Evolutionary conservation across 2,797 vertebrate genomes (phyloP), one percentile per base, ranked within the genome.

Genomic region (Hippopotamyrus pictus): DNA sequence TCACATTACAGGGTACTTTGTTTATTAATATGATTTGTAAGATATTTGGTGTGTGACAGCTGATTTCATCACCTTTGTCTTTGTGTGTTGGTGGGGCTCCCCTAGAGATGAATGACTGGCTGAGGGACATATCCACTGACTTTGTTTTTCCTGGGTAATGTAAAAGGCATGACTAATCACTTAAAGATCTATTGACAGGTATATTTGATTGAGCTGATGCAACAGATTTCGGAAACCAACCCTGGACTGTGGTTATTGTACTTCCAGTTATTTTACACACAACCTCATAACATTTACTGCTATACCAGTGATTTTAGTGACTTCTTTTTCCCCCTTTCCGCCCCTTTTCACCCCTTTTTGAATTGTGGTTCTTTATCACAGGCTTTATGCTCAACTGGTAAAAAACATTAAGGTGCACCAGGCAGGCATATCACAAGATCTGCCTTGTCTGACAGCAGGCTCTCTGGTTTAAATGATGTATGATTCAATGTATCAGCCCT

Each of bases 401-500:
- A 22, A 87, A 79, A 48, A 54, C 65, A 59, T 87, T 89, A 12
- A 37, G 65, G 29, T 33, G 29, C 59, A 59, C 51, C 17, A 57
- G 33, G 46, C 51, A 76, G 65, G 19, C 85, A 4, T 69, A 87
- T 89, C 65, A 59, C 51, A 46, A 87, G 65, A 69, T 9, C 48
- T 57, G 65, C 51, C 85, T 87, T 87, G 84, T 87, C 37, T 79
- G 89, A 59, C 29, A 37, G 84, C 83, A 44, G 65, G 11, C 89
- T n/a, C 89, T 44, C 14, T n/a, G 19, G 22, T 82, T 51, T 88
- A 88, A 79, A 88, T 88, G 89, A 88, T 89, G 76, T 89, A 82
- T 54, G 89, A 62, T 62, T 37, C 53, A 53, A 82, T 83, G 86
- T 76, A 89, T 88, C 65, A 8, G 65, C 44, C 37, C n/a, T 83